Conservation (phyloP, 2,797 vertebrate genomes). For the Crocidura indochinensis region DNA sequence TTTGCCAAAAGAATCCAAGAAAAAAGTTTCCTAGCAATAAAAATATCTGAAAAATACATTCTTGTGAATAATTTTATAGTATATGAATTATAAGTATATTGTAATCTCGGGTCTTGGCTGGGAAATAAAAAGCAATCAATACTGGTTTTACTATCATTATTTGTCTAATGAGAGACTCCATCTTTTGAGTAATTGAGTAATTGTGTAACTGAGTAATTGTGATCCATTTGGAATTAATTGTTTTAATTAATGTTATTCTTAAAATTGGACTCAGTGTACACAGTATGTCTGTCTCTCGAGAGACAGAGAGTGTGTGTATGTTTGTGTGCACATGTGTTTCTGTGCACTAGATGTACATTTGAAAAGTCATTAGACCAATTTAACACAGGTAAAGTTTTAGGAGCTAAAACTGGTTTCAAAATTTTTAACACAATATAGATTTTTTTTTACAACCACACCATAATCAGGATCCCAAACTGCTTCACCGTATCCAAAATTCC, state of each 20-base stretch:
- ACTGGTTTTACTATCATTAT: not conserved
- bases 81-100: not conserved
- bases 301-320: too few species aligned
- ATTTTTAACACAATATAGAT: not conserved
- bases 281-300: not conserved
- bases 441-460: not conserved
- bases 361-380: too few species aligned
- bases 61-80: not conserved
- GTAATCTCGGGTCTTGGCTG: slow-evolving; percentile 11
- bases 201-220: not conserved
- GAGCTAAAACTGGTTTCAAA: not conserved
- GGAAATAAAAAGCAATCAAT: slow-evolving; percentile 39
- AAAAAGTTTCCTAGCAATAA: not conserved
- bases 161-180: not conserved
- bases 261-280: not conserved
- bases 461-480: not conserved
- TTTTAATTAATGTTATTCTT: not conserved
- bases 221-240: slow-evolving; percentile 15
- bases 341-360: too few species aligned
- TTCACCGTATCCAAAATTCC: not conserved
- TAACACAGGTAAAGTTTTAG: too few species aligned
- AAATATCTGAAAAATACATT: not conserved
- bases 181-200: slow-evolving; percentile 8
- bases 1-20: not conserved
- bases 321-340: too few species aligned